Base-by-base conservation (phyloP, 2,797 vertebrate species). In the Poeciliopsis infans region DNA sequence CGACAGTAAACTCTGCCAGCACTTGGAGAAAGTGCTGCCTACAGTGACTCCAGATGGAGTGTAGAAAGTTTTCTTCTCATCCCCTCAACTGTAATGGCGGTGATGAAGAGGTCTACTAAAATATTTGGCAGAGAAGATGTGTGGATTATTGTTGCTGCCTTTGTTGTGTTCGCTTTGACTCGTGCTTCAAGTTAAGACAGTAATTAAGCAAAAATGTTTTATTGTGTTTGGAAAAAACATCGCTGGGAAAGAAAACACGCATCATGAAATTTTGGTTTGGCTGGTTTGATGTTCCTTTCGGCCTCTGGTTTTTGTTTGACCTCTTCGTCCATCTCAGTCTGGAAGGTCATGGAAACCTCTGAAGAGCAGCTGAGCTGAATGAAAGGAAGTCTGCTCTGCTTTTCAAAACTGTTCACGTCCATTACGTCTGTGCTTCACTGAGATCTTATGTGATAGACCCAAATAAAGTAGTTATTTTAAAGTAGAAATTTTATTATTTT, bases 41-140 rank as follows among this genome's bases (percentile, higher is more conserved):
- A 78, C 88, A 74, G 68, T 11, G 45, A 13, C 82, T 90, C 86
- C 88, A 92, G 86, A 92, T 84, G 88, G 89, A 87, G 75, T 80
- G 78, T 43, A 78, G 75, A 87, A 87, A 79, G 5, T 76, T 76
- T 78, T 77, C 15, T 66, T 23, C 43, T 72, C 61, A 70, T 33
- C 74, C 71, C 83, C 85, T 82, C 70, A 28, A 74, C 80, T 68
- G 5, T 25, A 45, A 64, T 45, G 76, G 70, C 13, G 72, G 75
- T 77, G 59, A 70, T 45, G 13, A 79, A 89, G 78, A 61, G 79
- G 77, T 75, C 41, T 51, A 23, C 51, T 74, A 77, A 83, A 83
- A 71, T 61, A 68, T 88, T 87, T 89, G 82, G 84, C 86, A 77
- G 59, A 18, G 20, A 0, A 39, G n/a, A 53, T 23, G 66, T 18